Base-by-base conservation (phyloP, 2,888 invertebrate genomes). In the Sipha maydis region DNA sequence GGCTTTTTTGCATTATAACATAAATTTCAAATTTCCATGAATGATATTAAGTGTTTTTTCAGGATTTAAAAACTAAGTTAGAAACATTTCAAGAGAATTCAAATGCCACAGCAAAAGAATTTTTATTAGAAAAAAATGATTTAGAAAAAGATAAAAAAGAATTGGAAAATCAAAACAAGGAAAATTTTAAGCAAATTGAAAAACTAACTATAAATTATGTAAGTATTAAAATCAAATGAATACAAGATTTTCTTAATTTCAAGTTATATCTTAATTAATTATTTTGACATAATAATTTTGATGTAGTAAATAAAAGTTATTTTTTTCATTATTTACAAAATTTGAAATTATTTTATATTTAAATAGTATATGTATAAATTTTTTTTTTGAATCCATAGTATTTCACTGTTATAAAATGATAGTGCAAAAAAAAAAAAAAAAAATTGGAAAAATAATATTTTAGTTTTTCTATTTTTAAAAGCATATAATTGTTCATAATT, bases 61-160 rank as follows among this genome's bases (percentile, higher is more conserved):
- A 86, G 86, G 19, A n/a, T 28, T 80, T 86, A 61, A 86, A 80
- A 19, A 75, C 0, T 19, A 38, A 80, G 41, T 88, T 88, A 75
- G 54, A 9, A 19, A 79, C 61, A 56, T 11, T 21, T 79, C n/a
- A 88, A 67, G 25, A 82, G 48, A 67, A 28, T 11, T 48, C 75
- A 67, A 14, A 31, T 56, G 67, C 56, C 5, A 31, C 61, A 73
- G 28, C 38, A 31, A 61, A 41, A 82, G 41, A 61, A 54, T 25
- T 41, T 67, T 0, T 1, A 4, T n/a, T 17, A 71, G 28, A 88
- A 88, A 77, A 25, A 69, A 82, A 17, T 80, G 31, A 75, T 61
- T 41, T 88, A 17, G 31, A 80, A 56, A 80, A 75, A 41, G 80
- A 88, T 28, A 88, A 88, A 75, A 41, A 1, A 38, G 86, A 88